Base-by-base conservation (phyloP, 2,888 invertebrate species). In the Exephanes ischioxanthus region DNA sequence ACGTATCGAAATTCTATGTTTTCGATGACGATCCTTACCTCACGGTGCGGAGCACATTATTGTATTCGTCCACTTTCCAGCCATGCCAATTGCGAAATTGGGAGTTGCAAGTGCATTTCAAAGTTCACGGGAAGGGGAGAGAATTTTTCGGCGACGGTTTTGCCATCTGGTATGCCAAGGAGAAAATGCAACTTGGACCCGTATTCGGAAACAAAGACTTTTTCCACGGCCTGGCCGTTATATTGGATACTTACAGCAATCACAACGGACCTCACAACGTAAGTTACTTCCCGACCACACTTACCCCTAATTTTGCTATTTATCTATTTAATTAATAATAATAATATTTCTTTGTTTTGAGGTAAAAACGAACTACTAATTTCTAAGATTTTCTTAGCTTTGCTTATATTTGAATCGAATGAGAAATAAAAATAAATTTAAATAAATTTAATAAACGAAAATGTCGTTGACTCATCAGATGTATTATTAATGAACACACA, bases 241-340 rank as follows among this genome's bases (percentile, higher is more conserved):
- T 99, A 92, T 94, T 99, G 85, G 99, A 99, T 92, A 99, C 99
- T 0, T 99, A 99, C 94, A 99, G 99, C 94, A 99, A 99, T 94
- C 99, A 99, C 91, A 99, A 99, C 95, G 99, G 99, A 5, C 98
- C 98, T 22, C 99, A 99, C 93, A 99, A 99, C 95, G 99, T 99
- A 95, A 96, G 97, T 95, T 41, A 14, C 0, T 70, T 45, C 30
- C 22, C 22, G 66, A 45, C 7, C 55, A 37, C 26, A 22, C 3
- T 19, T 19, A 2, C 2, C 1, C 37, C 63, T 3, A 41, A 41
- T 9, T 41, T 41, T 11, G 11, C 41, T 41, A 11, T 41, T 41
- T 41, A 41, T 41, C 3, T 41, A 37, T 37, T 7, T 41, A 9
- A 41, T 41, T 41, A 41, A 41, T 41, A 9, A 41, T 41, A 9